Evolutionary conservation across 2,888 invertebrate genomes (phyloP), one percentile per base, ranked within the genome.

Genomic region (Hypercompe scribonia): DNA sequence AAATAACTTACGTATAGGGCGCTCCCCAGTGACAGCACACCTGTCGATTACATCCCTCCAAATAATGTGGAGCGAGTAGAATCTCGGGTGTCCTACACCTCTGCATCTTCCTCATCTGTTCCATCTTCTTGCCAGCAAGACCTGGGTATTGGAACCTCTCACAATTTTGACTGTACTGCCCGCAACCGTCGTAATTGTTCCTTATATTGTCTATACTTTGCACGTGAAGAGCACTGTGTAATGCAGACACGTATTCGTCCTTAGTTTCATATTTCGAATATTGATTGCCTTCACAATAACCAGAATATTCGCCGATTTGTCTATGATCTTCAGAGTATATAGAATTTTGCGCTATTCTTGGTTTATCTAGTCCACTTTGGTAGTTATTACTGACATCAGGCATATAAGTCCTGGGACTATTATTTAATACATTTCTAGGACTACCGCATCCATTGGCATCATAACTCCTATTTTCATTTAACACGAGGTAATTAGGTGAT

Each of bases 41-140:
- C 80, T 93, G 95, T 36, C 95, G 81, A 66, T 83, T 91, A 72
- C 94, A 93, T 0, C 92, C 91, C 75, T 97, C 96, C 71, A 97
- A 90, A 89, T 97, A 97, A 81, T 97, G 97, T 28, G 98, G 98
- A 0, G 98, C 97, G 36, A 98, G 91, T 50, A 98, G 92, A 58
- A 98, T 97, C 94, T 98, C 98, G 0, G 98, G 97, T 0, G 98
- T 98, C 81, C 97, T 96, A 69, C 97, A 97, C 68, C 97, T 92
- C 84, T 93, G 93, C 90, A 93, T 87, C 80, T 91, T 93, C 73
- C 92, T 83, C 86, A 90, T 84, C 65, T 90, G 91, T 69, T 93
- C 93, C 86, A 88, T 88, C 80, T 97, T 96, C 85, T 97, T 96
- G 4, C 97, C 91, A 33, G 86, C 87, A 74, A 88, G 63, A 8